Evolutionary conservation across 2,888 invertebrate genomes (phyloP), one percentile per base, ranked within the genome.

Genomic region (Macaria notata): DNA sequence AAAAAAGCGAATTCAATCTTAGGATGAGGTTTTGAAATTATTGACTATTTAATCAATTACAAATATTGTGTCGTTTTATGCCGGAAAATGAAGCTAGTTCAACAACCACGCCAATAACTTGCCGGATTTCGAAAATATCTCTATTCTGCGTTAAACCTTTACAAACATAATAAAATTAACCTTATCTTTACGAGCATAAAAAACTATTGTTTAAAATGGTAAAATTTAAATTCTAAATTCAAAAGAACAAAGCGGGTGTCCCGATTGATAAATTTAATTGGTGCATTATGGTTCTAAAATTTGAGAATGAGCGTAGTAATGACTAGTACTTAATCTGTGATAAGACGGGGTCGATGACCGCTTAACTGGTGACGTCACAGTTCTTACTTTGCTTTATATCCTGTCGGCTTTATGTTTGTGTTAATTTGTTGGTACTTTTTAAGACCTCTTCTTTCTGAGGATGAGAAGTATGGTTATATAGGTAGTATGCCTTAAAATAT

Each of bases 171-270:
- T 86, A 83, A 85, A 71, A 87, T 86, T 83, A 85, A 71, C 79
- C 77, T 84, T 84, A 89, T 88, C 88, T 88, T 87, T 88, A 88
- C 79, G 83, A 83, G 77, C 76, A 77, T 79, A 73, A 72, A 66
- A 72, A 72, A 71, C 74, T 70, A 76, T 76, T 74, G 76, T 72
- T 75, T 59, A 65, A 62, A 63, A 68, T 65, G 41, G n/a, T n/a
- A 41, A 41, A 1, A 41, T 41, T 41, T 41, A 9, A 41, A 70
- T 71, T 72, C 66, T 69, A 71, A 71, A 65, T 68, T 64, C 68
- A 68, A 65, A 65, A 60, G 30, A 45, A 33, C 36, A 50, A 45
- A 49, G 9, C 9, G 38, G 9, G 9, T 31, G 53, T 49, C 33
- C 49, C 47, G 39, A 50, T 65, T 67, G 57, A 62, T 64, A 65